Percentiles rank a stretch among this genome's conserved stretches.
phyloP scores from a whole-genome alignment of 2,888 invertebrate genomes.

The Parapristionchus giblindavisi region DNA sequence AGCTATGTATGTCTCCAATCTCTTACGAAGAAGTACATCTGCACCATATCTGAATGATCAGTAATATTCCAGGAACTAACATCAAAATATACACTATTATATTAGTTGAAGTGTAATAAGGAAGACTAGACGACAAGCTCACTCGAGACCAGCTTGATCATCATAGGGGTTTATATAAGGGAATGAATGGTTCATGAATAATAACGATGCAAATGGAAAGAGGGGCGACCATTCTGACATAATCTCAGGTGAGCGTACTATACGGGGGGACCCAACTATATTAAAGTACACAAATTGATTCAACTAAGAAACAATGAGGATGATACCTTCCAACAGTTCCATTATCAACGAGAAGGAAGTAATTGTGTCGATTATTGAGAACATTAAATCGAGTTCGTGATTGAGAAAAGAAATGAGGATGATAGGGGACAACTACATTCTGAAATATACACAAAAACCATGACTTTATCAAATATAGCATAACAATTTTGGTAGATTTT shows the following conservation, averaged over 20 bases:
- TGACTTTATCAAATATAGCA: neutral
- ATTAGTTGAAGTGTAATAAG: too few species aligned
- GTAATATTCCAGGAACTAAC: too few species aligned
- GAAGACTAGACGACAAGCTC: too few species aligned
- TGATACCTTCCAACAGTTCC: conserved; percentile 83
- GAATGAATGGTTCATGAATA: neutral
- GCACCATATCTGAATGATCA: conserved; percentile 73
- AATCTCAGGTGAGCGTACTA: too few species aligned
- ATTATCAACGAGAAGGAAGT: conserved; percentile 96
- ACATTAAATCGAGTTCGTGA: conserved; percentile 56
- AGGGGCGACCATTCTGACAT: too few species aligned
- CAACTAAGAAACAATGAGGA: neutral
- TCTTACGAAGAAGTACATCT: conserved; percentile 89
- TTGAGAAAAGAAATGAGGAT: conserved; percentile 57
- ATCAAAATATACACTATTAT: too few species aligned
- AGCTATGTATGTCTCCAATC: conserved; percentile 90
- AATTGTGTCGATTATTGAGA: conserved; percentile 94
- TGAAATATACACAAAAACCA: conserved; percentile 35
- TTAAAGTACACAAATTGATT: neutral
- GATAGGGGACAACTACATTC: conserved; percentile 61
- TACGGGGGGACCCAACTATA: too few species aligned
- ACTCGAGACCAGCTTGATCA: too few species aligned
- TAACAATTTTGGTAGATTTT: too few species aligned
- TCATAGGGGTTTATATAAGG: too few species aligned
- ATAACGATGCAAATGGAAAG: too few species aligned